These are phyloP conservation scores for Salvelinus sp. DNA, from an alignment of 2,113 vertebrate genomes.

Conservation along the genomic window DNA sequence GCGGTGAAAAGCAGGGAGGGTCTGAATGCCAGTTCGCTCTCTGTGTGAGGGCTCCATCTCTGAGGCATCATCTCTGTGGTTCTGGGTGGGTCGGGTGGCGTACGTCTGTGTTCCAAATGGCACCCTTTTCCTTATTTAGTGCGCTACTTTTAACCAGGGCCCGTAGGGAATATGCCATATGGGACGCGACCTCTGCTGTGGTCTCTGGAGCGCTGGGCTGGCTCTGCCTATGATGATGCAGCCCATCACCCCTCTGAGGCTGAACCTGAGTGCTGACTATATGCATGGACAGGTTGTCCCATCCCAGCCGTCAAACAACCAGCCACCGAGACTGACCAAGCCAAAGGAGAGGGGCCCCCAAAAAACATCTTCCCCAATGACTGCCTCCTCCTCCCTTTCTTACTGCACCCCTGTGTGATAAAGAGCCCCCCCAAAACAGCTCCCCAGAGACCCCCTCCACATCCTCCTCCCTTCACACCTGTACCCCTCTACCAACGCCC, in stretches of 20 bases:
- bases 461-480: not conserved
- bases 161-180: too few species aligned
- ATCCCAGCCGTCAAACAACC: conserved; percentile 51
- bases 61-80: conserved; percentile 32
- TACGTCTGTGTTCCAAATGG: conserved; percentile 31
- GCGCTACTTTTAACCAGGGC: too few species aligned
- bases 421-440: too few species aligned
- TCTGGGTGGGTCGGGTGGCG: conserved; percentile 54
- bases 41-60: not conserved
- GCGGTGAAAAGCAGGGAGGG: too few species aligned
- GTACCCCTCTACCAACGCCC: too few species aligned
- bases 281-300: conserved; percentile 59
- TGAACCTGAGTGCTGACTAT: conserved; percentile 61
- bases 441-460: not conserved
- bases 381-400: too few species aligned
- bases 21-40: too few species aligned
- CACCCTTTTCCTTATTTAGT: too few species aligned
- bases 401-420: too few species aligned
- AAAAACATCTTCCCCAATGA: conserved; percentile 3
- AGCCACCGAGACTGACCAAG: conserved; percentile 65
- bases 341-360: conserved; percentile 16
- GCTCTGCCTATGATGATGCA: conserved; percentile 51
- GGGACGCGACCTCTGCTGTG: not conserved
- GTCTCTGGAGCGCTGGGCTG: conserved; percentile 47
- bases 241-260: conserved; percentile 38